Base-by-base conservation (phyloP, 1,140 invertebrate species). In the Diplogasteroides magnus region DNA sequence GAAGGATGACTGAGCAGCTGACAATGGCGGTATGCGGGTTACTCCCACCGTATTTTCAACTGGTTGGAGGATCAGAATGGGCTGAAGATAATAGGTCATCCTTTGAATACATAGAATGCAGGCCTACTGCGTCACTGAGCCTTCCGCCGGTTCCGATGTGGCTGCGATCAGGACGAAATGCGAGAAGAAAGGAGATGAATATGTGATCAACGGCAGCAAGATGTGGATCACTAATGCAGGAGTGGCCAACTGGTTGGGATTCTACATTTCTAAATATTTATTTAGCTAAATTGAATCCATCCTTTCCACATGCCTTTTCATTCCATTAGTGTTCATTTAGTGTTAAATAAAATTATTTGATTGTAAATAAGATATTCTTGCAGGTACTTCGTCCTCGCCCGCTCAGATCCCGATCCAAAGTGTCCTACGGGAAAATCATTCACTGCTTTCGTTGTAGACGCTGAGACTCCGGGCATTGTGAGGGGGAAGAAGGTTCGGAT, bases 191-290 rank as follows among this genome's bases (percentile, higher is more conserved):
- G 73, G 73, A 0, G 82, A 85, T 64, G 90, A 94, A 81, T 97
- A 90, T 84, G 88, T 97, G 68, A 78, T 97, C 3, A 97, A 97
- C 85, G 94, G 94, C 13, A 91, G 93, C 79, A 97, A 94, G 85
- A 96, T 96, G 93, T 97, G 94, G 94, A 97, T 97, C 75, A 97
- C 93, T 58, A 94, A 95, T 83, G 93, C 91, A 32, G 93, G 93
- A 29, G 89, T 92, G 31, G 94, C 94, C 26, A 94, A 92, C 83
- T 97, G 93, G 93, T 48, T 48, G 6, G 37, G 19, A n/a, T n/a
- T n/a, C n/a, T n/a, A n/a, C n/a, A n/a, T n/a, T n/a, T n/a, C n/a
- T n/a, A n/a, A n/a, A n/a, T n/a, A n/a, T n/a, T n/a, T n/a, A n/a
- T n/a, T n/a, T n/a, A n/a, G n/a, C n/a, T n/a, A n/a, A n/a, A n/a